phyloP scores from a whole-genome alignment of 2,888 invertebrate species.

The Sphaerophoria taeniata region DNA sequence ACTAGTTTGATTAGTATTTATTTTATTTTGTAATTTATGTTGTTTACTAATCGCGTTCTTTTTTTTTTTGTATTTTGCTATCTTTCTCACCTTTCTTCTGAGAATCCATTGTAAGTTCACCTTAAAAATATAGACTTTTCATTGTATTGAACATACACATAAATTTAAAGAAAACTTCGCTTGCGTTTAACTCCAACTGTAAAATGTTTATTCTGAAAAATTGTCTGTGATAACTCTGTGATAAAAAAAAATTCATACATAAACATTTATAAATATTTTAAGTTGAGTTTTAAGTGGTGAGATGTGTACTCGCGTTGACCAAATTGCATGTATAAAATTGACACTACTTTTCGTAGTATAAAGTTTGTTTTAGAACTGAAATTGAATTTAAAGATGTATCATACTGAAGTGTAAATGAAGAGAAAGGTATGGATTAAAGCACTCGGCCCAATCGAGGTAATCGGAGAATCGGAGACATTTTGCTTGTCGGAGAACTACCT shows the following conservation, averaged over 20 bases:
- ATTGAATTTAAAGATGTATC: too few species aligned
- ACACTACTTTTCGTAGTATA: too few species aligned
- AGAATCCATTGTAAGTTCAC: constrained; percentile 35
- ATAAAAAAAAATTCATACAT: constrained; percentile 38
- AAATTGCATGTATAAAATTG: too few species aligned
- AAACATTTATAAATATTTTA: constrained; percentile 22
- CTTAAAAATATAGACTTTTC: constrained; percentile 13
- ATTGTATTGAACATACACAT: too few species aligned
- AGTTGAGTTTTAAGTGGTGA: constrained; percentile 25
- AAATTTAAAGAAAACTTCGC: too few species aligned
- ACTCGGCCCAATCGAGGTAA: too few species aligned
- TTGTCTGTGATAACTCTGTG: constrained; percentile 67
- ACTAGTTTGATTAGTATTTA: constrained; percentile 66
- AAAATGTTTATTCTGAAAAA: constrained; percentile 40
- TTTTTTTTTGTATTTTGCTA: constrained; percentile 12
- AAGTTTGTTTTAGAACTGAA: too few species aligned
- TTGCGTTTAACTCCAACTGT: too few species aligned
- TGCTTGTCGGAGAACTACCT: too few species aligned
- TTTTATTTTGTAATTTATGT: constrained; percentile 64
- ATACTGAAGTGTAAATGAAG: too few species aligned
- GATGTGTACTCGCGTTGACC: constrained; percentile 9
- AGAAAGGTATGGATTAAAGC: too few species aligned
- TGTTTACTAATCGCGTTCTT: constrained; percentile 40
- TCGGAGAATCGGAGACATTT: too few species aligned
- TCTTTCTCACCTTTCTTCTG: constrained; percentile 24